These are phyloP conservation scores for Setophaga coronata DNA, from an alignment of 2,113 vertebrate species.

Conservation along the genomic window DNA sequence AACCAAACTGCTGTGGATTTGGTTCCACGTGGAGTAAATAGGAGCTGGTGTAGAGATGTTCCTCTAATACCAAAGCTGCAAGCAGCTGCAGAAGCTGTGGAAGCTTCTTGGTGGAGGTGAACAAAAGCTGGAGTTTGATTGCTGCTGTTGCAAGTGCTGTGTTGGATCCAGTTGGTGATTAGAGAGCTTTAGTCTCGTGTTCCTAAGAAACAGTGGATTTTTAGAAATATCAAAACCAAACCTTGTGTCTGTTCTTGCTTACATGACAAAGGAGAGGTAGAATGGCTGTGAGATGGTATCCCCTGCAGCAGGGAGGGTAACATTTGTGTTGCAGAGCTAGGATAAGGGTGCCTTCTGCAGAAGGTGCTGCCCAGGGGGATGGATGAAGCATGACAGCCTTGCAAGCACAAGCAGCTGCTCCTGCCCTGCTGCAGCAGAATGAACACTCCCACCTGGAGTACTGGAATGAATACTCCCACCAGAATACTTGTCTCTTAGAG, in stretches of 20 bases:
- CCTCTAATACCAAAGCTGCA: neutral
- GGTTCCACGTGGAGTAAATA: neutral
- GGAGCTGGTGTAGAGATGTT: neutral
- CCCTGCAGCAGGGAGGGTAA: neutral
- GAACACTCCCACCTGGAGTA: neutral
- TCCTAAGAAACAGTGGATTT: neutral
- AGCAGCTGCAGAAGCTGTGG: neutral
- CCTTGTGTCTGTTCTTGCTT: neutral
- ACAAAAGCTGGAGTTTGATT: neutral
- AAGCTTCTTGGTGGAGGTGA: neutral
- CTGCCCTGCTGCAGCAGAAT: accelerated
- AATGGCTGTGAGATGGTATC: accelerated
- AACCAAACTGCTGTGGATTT: neutral
- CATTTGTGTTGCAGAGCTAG: accelerated
- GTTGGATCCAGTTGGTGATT: neutral
- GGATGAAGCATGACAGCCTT: accelerated
- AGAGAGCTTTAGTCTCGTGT: accelerated
- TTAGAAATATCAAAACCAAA: neutral
- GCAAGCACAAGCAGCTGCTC: accelerated
- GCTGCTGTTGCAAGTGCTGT: neutral
- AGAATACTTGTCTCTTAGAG: neutral
- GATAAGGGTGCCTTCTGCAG: neutral
- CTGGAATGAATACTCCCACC: neutral
- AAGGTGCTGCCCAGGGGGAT: neutral
- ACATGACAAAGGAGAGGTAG: neutral